phyloP scores from a whole-genome alignment of 2,797 vertebrate genomes.

The Squalus acanthias region DNA sequence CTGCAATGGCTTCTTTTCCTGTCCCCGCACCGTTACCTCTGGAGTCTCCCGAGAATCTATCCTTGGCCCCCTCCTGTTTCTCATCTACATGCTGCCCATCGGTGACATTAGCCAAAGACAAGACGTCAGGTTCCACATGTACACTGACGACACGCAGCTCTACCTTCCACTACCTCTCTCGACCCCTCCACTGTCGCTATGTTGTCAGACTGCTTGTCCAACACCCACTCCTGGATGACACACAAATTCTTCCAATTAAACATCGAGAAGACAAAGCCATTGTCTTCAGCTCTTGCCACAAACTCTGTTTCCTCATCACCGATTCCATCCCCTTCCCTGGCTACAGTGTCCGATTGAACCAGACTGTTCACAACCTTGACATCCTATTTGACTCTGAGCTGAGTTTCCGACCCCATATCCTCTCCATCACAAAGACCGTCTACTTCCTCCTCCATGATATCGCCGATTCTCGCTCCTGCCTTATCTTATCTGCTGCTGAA shows the following conservation, averaged over 20 bases:
- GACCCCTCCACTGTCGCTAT: not conserved
- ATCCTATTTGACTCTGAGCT: not conserved
- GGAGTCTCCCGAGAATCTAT: too few relatives aligned
- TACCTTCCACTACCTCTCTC: not conserved
- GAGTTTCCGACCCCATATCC: not conserved
- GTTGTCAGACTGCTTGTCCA: not conserved
- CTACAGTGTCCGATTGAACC: not conserved
- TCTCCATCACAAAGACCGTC: not conserved
- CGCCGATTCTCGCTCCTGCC: not conserved
- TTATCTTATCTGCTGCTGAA: not conserved
- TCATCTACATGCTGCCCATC: not conserved
- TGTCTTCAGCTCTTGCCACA: not conserved
- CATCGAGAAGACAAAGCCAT: not conserved
- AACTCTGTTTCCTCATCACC: not conserved
- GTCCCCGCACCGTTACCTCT: not conserved
- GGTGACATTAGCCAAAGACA: not conserved
- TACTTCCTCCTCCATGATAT: not conserved
- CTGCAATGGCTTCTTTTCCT: not conserved
- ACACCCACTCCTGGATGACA: not conserved
- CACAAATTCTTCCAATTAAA: not conserved
- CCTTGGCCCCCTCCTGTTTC: not conserved
- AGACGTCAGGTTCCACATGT: not conserved
- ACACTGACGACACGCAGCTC: too few relatives aligned
- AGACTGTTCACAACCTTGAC: too few relatives aligned
- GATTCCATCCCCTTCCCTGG: not conserved